Conservation (phyloP, 2,797 vertebrate genomes). For the Pangasius mekongensis region DNA sequence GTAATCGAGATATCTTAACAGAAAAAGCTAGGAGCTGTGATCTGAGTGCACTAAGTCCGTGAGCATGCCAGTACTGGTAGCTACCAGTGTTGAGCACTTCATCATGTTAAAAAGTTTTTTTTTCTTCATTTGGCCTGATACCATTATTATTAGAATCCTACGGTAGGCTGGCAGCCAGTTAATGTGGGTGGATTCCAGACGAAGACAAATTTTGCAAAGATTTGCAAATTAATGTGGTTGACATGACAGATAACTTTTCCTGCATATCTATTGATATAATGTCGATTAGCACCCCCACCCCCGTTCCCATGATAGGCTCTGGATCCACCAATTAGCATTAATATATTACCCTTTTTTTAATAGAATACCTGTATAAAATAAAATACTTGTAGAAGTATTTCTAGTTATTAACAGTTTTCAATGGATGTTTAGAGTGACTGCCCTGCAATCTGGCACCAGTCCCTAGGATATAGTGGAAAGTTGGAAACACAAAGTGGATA, state of each 20-base stretch:
- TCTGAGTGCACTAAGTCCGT: background rate
- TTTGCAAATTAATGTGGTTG: background rate
- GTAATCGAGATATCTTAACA: background rate
- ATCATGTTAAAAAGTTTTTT: background rate
- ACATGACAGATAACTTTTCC: background rate
- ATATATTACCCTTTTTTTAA: background rate
- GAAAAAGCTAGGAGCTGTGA: background rate
- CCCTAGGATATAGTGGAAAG: slow-evolving; percentile 25
- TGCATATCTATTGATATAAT: background rate
- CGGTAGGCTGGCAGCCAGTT: too few relatives aligned
- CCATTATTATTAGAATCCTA: too few relatives aligned
- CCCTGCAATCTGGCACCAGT: background rate
- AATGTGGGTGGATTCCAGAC: background rate
- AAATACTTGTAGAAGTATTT: background rate
- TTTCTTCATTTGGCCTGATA: background rate
- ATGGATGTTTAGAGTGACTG: slow-evolving; percentile 18
- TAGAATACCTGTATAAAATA: background rate
- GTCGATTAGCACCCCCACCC: too few relatives aligned
- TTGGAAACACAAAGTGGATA: slow-evolving; percentile 17
- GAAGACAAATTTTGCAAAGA: background rate
- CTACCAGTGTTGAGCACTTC: background rate
- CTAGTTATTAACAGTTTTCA: slow-evolving; percentile 16
- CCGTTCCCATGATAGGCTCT: background rate
- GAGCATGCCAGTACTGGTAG: background rate
- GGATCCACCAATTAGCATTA: background rate